A percentile compares a stretch with the other conserved stretches of the same genome.
These are phyloP conservation scores for Diprion similis DNA, from an alignment of 1,140 invertebrate genomes.

Conservation along the genomic window DNA sequence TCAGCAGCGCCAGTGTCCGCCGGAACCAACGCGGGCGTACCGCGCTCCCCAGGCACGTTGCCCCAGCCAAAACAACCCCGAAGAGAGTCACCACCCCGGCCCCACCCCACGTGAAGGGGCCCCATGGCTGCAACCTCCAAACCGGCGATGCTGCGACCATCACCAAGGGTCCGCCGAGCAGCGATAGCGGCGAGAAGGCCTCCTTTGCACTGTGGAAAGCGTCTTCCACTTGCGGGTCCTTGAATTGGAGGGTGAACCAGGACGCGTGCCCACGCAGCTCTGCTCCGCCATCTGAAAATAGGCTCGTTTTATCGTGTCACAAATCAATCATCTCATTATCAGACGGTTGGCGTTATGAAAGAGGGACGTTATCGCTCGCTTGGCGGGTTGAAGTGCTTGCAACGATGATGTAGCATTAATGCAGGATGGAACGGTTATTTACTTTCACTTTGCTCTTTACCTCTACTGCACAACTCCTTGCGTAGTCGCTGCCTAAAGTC, in stretches of 20 bases:
- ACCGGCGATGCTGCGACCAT: constrained; percentile 66
- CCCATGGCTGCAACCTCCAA: constrained; percentile 57
- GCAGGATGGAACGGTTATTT: too few relatives aligned
- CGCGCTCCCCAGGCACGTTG: constrained; percentile 55
- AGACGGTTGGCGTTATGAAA: background rate
- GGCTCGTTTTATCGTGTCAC: background rate
- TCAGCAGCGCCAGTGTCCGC: constrained; percentile 51
- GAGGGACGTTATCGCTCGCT: too few relatives aligned
- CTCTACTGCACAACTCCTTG: constrained; percentile 82
- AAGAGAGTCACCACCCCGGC: constrained; percentile 52
- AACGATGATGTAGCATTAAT: too few relatives aligned
- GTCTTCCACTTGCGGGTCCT: constrained; percentile 68
- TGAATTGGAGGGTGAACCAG: constrained; percentile 72
- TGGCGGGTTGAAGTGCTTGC: too few relatives aligned
- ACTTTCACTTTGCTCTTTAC: constrained; percentile 66
- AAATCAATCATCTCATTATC: background rate
- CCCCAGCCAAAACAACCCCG: constrained; percentile 51
- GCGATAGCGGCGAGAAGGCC: constrained; percentile 69
- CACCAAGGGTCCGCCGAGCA: constrained; percentile 70
- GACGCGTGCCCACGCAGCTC: constrained; percentile 74
- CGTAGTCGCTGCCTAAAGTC: constrained; percentile 78
- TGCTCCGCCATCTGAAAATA: constrained; percentile 37
- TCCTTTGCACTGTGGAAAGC: constrained; percentile 72
- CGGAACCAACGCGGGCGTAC: constrained; percentile 57
- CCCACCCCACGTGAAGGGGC: constrained; percentile 58